These are phyloP conservation scores for Drosophila mojavensis DNA, from an alignment of 1,140 invertebrate species.

Conservation along the genomic window DNA sequence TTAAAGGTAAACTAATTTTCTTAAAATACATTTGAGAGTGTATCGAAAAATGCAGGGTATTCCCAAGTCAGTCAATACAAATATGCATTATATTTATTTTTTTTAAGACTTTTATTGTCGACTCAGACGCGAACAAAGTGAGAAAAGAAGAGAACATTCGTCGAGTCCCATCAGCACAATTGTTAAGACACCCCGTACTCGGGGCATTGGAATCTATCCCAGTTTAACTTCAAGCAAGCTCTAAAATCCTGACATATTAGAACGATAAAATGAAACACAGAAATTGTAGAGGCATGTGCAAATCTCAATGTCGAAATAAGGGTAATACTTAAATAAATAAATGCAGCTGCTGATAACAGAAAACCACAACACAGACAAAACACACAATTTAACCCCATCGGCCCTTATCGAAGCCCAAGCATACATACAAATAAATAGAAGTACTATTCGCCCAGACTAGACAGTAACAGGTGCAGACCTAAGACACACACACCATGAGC, in stretches of 20 bases:
- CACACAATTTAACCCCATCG: background rate
- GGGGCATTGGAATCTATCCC: background rate
- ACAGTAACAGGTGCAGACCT: background rate
- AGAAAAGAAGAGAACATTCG: too few relatives aligned
- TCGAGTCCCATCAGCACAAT: background rate
- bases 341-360: constrained; percentile 18
- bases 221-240: constrained; percentile 5
- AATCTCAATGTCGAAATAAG: constrained; percentile 9
- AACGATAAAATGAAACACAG: background rate
- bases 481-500: constrained; percentile 4
- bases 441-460: too few relatives aligned
- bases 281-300: background rate
- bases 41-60: too few relatives aligned
- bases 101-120: background rate
- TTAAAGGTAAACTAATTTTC: too few relatives aligned
- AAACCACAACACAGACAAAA: constrained; percentile 24
- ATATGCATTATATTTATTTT: too few relatives aligned
- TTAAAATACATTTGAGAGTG: too few relatives aligned
- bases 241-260: background rate
- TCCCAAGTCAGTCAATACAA: too few relatives aligned
- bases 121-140: background rate
- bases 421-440: constrained; percentile 9
- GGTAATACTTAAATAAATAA: background rate
- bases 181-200: background rate
- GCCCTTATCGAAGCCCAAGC: background rate